A percentile compares a stretch with the other conserved stretches of the same genome.
phyloP scores from a whole-genome alignment of 2,113 vertebrate species.

The Sylvia atricapilla region DNA sequence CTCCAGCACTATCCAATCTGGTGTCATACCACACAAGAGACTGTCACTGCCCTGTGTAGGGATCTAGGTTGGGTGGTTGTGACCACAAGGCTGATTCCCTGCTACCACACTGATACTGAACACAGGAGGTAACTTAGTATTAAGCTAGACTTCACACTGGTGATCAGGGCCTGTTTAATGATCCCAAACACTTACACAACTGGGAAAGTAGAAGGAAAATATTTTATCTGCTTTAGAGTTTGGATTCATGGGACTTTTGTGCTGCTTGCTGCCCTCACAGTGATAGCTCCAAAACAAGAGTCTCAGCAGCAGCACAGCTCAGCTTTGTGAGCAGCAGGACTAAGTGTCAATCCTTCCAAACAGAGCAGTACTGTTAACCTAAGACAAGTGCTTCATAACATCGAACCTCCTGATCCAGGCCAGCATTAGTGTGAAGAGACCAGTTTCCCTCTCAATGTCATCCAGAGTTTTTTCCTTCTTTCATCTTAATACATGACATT shows the following conservation, averaged over 20 bases:
- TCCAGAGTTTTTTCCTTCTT: background rate
- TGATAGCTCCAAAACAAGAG: background rate
- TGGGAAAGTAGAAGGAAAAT: background rate
- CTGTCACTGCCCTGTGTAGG: background rate
- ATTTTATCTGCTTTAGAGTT: background rate
- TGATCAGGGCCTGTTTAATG: background rate
- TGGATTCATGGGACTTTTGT: background rate
- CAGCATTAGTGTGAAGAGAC: background rate
- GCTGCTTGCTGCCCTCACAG: background rate
- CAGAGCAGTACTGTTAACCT: background rate
- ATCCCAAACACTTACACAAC: background rate
- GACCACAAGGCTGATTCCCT: background rate
- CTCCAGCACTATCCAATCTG: background rate
- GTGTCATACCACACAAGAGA: rapidly evolving
- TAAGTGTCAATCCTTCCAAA: background rate
- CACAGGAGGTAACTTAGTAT: background rate
- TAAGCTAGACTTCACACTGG: background rate
- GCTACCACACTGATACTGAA: background rate
- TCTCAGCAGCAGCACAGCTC: background rate
- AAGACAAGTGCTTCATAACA: background rate
- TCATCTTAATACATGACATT: background rate
- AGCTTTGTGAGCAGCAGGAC: background rate
- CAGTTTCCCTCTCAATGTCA: background rate
- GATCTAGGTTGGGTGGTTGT: too few species aligned
- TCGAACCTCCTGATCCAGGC: background rate